A percentile compares a stretch with the other conserved stretches of the same genome.
These are phyloP conservation scores for Apolygus lucorum DNA, from an alignment of 1,140 invertebrate species.

Conservation along the genomic window DNA sequence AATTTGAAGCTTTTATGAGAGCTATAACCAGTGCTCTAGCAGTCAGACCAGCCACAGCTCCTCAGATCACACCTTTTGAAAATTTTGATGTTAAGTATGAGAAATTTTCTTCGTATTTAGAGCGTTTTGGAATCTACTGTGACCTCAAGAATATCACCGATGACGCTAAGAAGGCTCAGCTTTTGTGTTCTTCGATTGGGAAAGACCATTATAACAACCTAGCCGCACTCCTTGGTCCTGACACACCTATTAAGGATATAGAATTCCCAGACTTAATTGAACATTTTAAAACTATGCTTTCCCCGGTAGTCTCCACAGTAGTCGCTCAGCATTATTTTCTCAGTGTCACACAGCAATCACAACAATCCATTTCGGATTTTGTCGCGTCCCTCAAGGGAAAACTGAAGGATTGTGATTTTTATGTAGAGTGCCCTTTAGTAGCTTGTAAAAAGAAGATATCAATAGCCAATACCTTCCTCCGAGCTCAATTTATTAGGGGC, in stretches of 20 bases:
- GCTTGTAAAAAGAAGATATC: not conserved
- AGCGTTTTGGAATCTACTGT: constrained; percentile 15
- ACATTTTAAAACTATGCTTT: not conserved
- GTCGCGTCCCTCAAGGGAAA: not conserved
- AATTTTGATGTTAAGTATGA: not conserved
- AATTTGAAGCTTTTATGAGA: not conserved
- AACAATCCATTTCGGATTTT: constrained; percentile 9
- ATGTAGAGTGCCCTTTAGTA: not conserved
- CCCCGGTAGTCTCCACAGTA: not conserved
- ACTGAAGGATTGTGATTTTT: constrained; percentile 13
- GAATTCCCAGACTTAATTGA: not conserved
- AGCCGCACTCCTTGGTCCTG: not conserved
- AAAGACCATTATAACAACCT: constrained; percentile 17
- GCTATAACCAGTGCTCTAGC: not conserved
- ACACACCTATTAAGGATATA: not conserved
- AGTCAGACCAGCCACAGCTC: not conserved
- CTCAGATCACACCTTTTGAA: not conserved
- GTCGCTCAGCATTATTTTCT: constrained; percentile 16
- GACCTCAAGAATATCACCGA: constrained; percentile 7
- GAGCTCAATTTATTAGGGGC: constrained; percentile 8
- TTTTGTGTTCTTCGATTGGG: constrained; percentile 1
- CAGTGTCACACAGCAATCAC: constrained; percentile 11
- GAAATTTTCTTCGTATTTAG: not conserved
- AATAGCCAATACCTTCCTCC: constrained; percentile 7
- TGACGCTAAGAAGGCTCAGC: not conserved